Evolutionary conservation across 1,140 invertebrate genomes (phyloP).

Genomic region (Babylonia areolata): DNA sequence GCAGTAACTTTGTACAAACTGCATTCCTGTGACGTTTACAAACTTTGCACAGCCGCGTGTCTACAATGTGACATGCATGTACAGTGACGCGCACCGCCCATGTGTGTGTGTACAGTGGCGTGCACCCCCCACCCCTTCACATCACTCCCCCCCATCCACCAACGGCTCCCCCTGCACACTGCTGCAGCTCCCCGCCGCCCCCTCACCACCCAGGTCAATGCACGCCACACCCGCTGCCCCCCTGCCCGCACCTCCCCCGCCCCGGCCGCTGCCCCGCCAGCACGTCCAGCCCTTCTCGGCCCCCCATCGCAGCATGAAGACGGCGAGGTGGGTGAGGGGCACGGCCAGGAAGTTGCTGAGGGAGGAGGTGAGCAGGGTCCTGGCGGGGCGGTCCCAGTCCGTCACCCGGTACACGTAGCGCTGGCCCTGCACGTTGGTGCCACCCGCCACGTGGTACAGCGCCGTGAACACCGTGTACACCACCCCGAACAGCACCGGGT

Average conservation of each 20-base stretch:
- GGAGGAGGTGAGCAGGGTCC: slow-evolving; percentile 41
- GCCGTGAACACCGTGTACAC: slow-evolving; percentile 83
- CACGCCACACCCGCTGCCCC: slow-evolving; percentile 8
- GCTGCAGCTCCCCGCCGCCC: background rate
- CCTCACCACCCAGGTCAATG: slow-evolving; percentile 15
- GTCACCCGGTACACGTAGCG: slow-evolving; percentile 70
- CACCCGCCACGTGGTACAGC: slow-evolving; percentile 83
- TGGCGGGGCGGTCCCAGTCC: slow-evolving; percentile 59
- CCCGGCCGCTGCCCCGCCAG: background rate
- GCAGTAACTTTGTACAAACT: too few relatives aligned
- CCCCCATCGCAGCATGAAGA: slow-evolving; percentile 46
- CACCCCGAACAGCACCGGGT: slow-evolving; percentile 81
- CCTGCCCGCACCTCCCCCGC: background rate
- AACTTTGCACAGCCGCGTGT: too few relatives aligned
- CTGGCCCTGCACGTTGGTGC: slow-evolving; percentile 77
- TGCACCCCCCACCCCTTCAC: background rate
- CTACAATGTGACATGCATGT: too few relatives aligned
- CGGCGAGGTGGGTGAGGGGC: slow-evolving; percentile 45
- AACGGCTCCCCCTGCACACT: slow-evolving; percentile 18
- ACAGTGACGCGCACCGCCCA: too few relatives aligned
- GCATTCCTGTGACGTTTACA: too few relatives aligned
- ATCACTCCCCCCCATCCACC: background rate
- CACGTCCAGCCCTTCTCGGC: background rate
- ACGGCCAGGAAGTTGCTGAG: slow-evolving; percentile 48
- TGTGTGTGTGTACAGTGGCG: too few relatives aligned